Conservation (phyloP, 2,113 vertebrate genomes). For the Sphaerodactylus townsendi region DNA sequence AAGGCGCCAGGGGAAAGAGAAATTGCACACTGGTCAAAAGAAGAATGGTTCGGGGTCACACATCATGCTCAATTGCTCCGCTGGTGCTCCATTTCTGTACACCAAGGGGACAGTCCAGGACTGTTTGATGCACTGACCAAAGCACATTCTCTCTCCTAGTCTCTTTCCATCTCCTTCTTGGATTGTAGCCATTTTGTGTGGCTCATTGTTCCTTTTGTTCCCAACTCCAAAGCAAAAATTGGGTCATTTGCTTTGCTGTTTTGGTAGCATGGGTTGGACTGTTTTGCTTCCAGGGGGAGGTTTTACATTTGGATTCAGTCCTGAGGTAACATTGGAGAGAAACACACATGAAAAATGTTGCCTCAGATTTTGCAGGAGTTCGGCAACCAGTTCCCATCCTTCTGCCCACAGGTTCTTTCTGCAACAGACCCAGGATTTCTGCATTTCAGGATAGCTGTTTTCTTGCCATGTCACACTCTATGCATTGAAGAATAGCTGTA, state of each 20-base stretch:
- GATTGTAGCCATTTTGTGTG: not conserved
- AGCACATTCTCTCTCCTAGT: slow-evolving; percentile 44
- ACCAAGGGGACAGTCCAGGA: slow-evolving; percentile 48
- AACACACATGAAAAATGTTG: not conserved
- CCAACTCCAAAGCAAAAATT: not conserved
- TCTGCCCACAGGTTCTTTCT: not conserved
- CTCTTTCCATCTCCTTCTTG: not conserved
- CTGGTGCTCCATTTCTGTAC: slow-evolving; percentile 67
- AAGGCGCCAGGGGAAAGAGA: slow-evolving; percentile 43
- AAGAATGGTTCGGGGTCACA: slow-evolving; percentile 71
- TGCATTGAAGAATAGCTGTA: not conserved
- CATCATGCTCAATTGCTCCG: slow-evolving; percentile 83
- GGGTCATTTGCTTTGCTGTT: not conserved
- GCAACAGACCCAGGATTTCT: not conserved
- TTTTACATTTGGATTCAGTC: not conserved
- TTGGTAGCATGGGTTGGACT: rapidly evolving
- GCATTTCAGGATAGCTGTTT: not conserved
- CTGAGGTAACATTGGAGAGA: not conserved
- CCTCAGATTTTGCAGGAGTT: not conserved
- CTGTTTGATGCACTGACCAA: slow-evolving; percentile 62
- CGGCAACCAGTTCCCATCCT: not conserved
- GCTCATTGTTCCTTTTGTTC: not conserved
- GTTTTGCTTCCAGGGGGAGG: not conserved
- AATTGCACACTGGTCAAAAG: not conserved
- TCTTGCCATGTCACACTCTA: too few species aligned